Base-by-base conservation (phyloP, 2,888 invertebrate species). In the Drosophila mercatorum region DNA sequence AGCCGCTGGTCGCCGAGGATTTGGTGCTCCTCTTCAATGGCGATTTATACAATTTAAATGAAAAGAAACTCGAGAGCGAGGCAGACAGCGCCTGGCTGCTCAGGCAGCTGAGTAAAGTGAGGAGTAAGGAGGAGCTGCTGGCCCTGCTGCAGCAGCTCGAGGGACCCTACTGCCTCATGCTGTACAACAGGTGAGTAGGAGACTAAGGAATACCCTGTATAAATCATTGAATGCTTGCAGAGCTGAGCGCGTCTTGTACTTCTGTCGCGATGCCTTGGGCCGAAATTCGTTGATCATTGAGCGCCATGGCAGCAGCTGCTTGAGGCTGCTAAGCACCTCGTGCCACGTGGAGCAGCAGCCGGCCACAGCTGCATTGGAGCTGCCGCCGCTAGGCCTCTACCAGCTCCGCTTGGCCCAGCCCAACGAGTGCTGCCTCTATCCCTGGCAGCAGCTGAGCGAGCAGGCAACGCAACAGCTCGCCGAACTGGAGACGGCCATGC, bases 151-250 rank as follows among this genome's bases (percentile, higher is more conserved):
- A 93, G 68, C 88, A 88, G 40, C 92, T 98, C 2, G 94, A 96
- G 78, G 98, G 98, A 3, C 98, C 98, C 36, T 98, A 96, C 93
- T 95, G 97, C 65, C 94, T 98, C 68, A 94, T 98, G 78, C 97
- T 95, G 91, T 96, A 95, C 91, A 94, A 96, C 88, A 95, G 68
- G 77, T 53, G 41, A 31, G 28, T 26, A 10, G 31, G 41, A 41
- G 17, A 51, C n/a, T 10, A 5, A 5, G 4, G n/a, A 22, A 36
- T 43, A 40, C 12, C 17, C 49, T 51, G 31, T 22, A 22, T 22
- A 22, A 22, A 22, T 22, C 22, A 22, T 22, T 22, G 22, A 22
- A 22, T 22, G 22, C 0, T 2, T 2, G 2, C 36, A 77, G 94
- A 88, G 57, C 78, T 5, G 92, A 91, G 0, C 93, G 94, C 47